Conservation (phyloP, 2,888 invertebrate species). For the Dynastes grantii region DNA sequence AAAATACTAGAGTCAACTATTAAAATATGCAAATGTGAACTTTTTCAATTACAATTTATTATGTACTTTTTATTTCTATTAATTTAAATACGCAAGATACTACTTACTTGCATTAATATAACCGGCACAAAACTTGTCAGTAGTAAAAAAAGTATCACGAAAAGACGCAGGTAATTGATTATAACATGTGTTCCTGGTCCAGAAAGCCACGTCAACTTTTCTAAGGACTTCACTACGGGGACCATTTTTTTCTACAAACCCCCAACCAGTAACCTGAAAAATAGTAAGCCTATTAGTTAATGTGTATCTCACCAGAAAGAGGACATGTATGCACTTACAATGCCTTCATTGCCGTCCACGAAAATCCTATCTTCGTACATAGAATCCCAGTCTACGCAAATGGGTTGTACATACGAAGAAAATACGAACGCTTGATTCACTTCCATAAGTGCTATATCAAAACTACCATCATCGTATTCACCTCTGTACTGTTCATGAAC, state of each 20-base stretch:
- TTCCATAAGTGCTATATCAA: slow-evolving; percentile 16
- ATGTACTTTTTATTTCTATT: too few relatives aligned
- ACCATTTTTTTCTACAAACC: not conserved
- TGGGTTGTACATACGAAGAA: not conserved
- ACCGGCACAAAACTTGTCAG: slow-evolving; percentile 20
- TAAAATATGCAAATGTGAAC: too few relatives aligned
- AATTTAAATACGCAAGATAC: too few relatives aligned
- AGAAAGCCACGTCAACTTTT: slow-evolving; percentile 4
- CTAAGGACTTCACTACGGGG: slow-evolving; percentile 21
- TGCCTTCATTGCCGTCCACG: slow-evolving; percentile 13
- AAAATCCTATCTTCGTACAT: slow-evolving; percentile 5
- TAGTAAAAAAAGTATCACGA: not conserved
- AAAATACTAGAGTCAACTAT: not conserved
- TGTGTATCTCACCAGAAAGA: not conserved
- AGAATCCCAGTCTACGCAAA: slow-evolving; percentile 26
- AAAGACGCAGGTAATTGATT: not conserved
- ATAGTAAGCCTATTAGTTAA: not conserved
- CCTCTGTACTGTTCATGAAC: slow-evolving; percentile 11
- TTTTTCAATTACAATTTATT: too few relatives aligned
- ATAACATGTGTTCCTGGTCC: not conserved
- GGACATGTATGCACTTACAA: not conserved
- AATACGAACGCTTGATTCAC: slow-evolving; percentile 8
- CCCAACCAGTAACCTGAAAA: slow-evolving; percentile 19
- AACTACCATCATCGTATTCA: not conserved
- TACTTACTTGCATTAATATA: slow-evolving; percentile 30